These are phyloP conservation scores for Oreocharis arfaki DNA, from an alignment of 2,113 vertebrate species.

Conservation along the genomic window DNA sequence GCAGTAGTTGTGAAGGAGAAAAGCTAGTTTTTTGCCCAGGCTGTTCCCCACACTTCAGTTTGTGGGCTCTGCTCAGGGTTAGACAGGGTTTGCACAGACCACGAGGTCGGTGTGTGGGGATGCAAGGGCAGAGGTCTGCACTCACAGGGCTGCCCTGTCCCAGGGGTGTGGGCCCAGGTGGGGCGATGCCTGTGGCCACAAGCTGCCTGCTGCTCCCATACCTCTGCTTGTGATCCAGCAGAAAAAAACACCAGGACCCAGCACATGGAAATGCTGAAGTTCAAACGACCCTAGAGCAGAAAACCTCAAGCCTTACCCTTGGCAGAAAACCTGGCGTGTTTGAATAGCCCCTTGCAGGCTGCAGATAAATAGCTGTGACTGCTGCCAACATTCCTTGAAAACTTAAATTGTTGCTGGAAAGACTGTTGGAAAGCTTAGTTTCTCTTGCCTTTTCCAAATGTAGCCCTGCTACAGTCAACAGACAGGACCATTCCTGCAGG, in stretches of 20 bases:
- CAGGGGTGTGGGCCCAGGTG: fast-evolving
- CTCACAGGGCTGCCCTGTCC: not conserved
- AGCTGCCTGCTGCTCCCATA: not conserved
- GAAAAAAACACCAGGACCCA: not conserved
- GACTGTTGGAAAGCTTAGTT: not conserved
- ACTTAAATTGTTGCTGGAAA: slow-evolving; percentile 8
- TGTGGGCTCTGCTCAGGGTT: not conserved
- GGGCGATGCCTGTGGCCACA: fast-evolving
- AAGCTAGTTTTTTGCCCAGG: not conserved
- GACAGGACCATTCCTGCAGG: not conserved
- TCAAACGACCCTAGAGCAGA: not conserved
- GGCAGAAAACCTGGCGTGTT: not conserved
- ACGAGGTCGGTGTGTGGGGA: fast-evolving
- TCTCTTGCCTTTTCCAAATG: not conserved
- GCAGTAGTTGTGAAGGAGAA: not conserved
- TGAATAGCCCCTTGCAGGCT: not conserved
- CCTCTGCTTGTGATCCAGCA: not conserved
- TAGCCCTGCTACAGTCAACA: not conserved
- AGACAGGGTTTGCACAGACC: not conserved
- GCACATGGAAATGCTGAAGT: not conserved
- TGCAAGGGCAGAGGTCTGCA: not conserved
- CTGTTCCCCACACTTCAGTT: fast-evolving
- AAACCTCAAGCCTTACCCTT: not conserved
- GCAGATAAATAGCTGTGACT: not conserved
- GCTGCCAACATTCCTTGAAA: slow-evolving; percentile 26